Percentiles rank a stretch among this genome's conserved stretches.
Conservation (phyloP, 2,113 vertebrate genomes). For the Thunnus maccoyii region DNA sequence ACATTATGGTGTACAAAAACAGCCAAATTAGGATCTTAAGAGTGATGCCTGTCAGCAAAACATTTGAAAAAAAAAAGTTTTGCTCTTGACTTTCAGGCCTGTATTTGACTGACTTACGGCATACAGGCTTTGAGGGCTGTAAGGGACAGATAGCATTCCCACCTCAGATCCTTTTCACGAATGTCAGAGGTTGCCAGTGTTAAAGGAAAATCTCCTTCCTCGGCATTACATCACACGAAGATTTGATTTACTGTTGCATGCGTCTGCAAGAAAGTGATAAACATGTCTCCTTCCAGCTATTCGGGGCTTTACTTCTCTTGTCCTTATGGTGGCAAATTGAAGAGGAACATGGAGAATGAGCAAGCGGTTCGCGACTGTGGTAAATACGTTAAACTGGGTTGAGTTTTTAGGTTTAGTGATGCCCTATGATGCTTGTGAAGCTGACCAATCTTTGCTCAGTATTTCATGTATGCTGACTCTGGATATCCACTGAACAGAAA, state of each 20-base stretch:
- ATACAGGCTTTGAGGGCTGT: conserved; percentile 51
- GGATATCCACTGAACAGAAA: neutral
- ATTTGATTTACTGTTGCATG: conserved; percentile 52
- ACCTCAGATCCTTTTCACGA: conserved; percentile 64
- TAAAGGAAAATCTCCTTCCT: conserved; percentile 60
- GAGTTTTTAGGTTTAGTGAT: conserved; percentile 18
- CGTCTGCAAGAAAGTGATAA: conserved; percentile 73
- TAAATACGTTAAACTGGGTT: conserved; percentile 23
- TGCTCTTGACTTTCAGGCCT: conserved; percentile 38
- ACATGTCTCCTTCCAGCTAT: conserved; percentile 58
- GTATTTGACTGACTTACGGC: conserved; percentile 32
- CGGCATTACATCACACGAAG: conserved; percentile 59
- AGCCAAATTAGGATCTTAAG: conserved; percentile 27
- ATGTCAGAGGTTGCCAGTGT: conserved; percentile 61
- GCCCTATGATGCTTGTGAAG: conserved; percentile 22
- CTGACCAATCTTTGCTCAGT: conserved; percentile 1
- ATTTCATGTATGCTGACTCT: neutral
- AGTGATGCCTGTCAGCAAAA: conserved; percentile 52
- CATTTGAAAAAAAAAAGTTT: conserved; percentile 48
- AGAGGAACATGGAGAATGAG: conserved; percentile 26
- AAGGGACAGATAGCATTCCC: conserved; percentile 59
- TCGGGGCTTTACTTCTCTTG: conserved; percentile 36
- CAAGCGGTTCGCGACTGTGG: conserved; percentile 28
- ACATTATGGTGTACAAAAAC: conserved; percentile 11
- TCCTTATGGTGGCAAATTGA: conserved; percentile 33